Base-by-base conservation (phyloP, 35 echinoderm and acorn worm genomes). In the Stichopus chloronotus region DNA sequence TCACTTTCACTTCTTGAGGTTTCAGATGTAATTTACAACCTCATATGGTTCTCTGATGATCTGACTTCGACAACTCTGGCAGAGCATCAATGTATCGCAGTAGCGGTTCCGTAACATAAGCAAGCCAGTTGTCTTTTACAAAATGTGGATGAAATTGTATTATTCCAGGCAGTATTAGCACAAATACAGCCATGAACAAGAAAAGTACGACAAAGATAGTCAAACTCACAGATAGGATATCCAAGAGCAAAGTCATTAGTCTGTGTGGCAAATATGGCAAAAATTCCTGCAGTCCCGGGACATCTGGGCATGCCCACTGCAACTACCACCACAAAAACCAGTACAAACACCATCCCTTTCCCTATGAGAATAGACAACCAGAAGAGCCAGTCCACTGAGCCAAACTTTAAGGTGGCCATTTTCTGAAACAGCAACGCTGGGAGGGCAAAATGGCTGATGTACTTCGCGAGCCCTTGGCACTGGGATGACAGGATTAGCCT, bases 201-300 rank as follows among this genome's bases (percentile, higher is more conserved):
- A 43, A 43, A 43, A 43, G 30, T 43, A 43, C 1, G 30, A 43
- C 30, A 43, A 43, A 43, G 3, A 43, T 43, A 43, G 30, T 43
- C 30, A 7, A 53, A 94, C 94, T 95, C 89, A 95, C 94, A 90
- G 5, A 98, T 94, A 20, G 96, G 96, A 65, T 95, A 98, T 8
- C 96, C 96, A 20, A 98, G 88, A 25, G 96, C 96, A 94, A 98
- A 98, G 90, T 98, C 96, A 71, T 98, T 98, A 53, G 92, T 98
- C 76, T 98, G 96, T 5, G 96, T 95, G 52, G 94, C 87, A 78
- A 95, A 95, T 21, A 98, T 90, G 52, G 92, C 60, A 82, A 93
- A 94, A 14, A 98, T 91, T 11, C 92, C 96, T 8, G 96, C 96
- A 23, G 25, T 93, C 7, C 96, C 96, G 7, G 95, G 19, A 43